A percentile compares a stretch with the other conserved stretches of the same genome.
phyloP scores from a whole-genome alignment of 1,140 invertebrate species.

The Sarcophaga bullata region DNA sequence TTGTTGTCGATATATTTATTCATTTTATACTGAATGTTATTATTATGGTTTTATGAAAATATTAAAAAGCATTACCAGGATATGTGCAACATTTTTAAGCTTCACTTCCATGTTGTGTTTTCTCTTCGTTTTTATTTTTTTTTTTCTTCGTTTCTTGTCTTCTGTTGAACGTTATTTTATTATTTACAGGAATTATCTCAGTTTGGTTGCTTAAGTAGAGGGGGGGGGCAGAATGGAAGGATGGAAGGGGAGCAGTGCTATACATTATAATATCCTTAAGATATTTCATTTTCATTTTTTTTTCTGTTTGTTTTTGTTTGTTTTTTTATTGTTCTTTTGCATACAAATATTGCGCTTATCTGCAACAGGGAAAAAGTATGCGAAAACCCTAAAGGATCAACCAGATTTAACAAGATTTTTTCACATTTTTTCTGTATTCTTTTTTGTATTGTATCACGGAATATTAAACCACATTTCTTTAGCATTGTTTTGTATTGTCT shows the following conservation, averaged over 20 bases:
- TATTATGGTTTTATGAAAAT: conserved; percentile 27
- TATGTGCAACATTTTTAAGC: conserved; percentile 23
- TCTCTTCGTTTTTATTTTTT: too few relatives aligned
- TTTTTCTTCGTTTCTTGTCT: neutral
- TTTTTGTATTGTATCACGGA: neutral
- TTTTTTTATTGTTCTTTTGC: conserved; percentile 5
- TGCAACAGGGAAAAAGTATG: neutral
- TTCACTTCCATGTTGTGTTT: neutral
- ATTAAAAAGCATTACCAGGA: conserved; percentile 5
- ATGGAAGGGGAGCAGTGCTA: neutral
- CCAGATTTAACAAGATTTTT: too few relatives aligned
- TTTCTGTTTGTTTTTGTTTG: neutral
- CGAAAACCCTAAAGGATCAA: too few relatives aligned
- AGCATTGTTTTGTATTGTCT: neutral
- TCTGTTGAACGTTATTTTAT: neutral
- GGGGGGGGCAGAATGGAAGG: neutral
- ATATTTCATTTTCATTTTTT: too few relatives aligned
- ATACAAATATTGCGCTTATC: neutral
- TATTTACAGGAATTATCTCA: conserved; percentile 21
- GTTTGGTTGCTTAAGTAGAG: too few relatives aligned
- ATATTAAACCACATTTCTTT: conserved; percentile 9
- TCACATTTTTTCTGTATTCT: too few relatives aligned
- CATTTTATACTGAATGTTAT: neutral
- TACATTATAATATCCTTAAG: conserved; percentile 27
- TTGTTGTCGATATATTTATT: neutral